Evolutionary conservation across 2,888 invertebrate species (phyloP), one percentile per base, ranked within the genome.

Genomic region (Gastracanthus pulcherrimus): DNA sequence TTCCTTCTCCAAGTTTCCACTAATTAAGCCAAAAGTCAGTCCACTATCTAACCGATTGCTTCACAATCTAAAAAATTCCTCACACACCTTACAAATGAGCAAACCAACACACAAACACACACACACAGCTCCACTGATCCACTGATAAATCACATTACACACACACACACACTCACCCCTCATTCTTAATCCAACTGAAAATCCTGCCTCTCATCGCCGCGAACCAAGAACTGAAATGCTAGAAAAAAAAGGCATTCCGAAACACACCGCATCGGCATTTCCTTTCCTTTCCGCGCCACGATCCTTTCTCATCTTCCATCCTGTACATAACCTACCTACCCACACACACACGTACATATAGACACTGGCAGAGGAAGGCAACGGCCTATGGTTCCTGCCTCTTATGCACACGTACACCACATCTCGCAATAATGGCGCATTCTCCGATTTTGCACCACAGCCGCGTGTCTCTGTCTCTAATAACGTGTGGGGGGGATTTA

Each of bases 391-490:
- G 58, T 26, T 38, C 71, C 55, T 74, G 13, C 29, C n/a, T 0
- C 16, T 19, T 13, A 9, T 7, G 26, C 38, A 23, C 26, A 51
- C 55, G 23, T 19, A 13, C 38, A n/a, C 1, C 66, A 3, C 60
- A 7, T n/a, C 19, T 5, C 29, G 19, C 87, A 87, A 88, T 87
- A 89, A 89, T 88, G 87, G 86, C 83, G 85, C 87, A 86, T 88
- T 88, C 88, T 86, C 84, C 84, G 88, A 89, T 88, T 88, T 88
- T 87, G 66, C 87, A 86, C 16, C n/a, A n/a, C 58, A 29, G 86
- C 88, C n/a, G n/a, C n/a, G n/a, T n/a, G n/a, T n/a, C n/a, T n/a
- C n/a, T n/a, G 86, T 86, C 87, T 86, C 86, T 85, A 86, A 86
- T 87, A 87, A 87, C 87, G 86, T 86, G 86, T 87, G 86, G 83